Conservation (phyloP, 2,888 invertebrate genomes). For the Ochropleura plecta region DNA sequence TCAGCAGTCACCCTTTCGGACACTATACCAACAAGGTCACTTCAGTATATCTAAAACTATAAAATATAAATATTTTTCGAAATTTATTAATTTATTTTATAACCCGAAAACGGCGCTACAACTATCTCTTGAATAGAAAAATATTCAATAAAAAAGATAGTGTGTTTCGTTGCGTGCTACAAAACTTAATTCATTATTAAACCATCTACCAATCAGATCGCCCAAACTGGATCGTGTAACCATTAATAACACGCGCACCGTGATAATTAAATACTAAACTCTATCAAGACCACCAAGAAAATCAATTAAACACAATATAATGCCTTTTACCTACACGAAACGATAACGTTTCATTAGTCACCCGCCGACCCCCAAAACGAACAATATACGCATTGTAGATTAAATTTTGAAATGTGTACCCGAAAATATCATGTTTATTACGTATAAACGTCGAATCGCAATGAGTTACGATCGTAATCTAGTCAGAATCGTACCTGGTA, state of each 20-base stretch:
- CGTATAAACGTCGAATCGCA: slow-evolving; percentile 79
- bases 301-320: slow-evolving; percentile 50
- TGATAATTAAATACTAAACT: slow-evolving; percentile 41
- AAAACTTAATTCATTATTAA: slow-evolving; percentile 29
- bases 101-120: not conserved
- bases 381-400: slow-evolving; percentile 66
- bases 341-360: slow-evolving; percentile 44
- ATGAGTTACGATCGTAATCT: slow-evolving; percentile 81
- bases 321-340: slow-evolving; percentile 21
- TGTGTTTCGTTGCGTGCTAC: slow-evolving; percentile 4
- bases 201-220: slow-evolving; percentile 27
- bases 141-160: not conserved
- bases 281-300: slow-evolving; percentile 50
- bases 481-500: slow-evolving; percentile 72
- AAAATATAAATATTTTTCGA: too few relatives aligned
- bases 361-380: slow-evolving; percentile 60
- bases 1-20: too few relatives aligned
- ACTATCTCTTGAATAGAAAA: not conserved
- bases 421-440: slow-evolving; percentile 85
- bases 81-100: not conserved
- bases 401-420: slow-evolving; percentile 70
- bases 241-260: slow-evolving; percentile 33
- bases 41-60: too few relatives aligned
- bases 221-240: slow-evolving; percentile 21
- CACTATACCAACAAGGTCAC: too few relatives aligned